These are phyloP conservation scores for Dallia pectoralis DNA, from an alignment of 2,797 vertebrate genomes.

Conservation along the genomic window DNA sequence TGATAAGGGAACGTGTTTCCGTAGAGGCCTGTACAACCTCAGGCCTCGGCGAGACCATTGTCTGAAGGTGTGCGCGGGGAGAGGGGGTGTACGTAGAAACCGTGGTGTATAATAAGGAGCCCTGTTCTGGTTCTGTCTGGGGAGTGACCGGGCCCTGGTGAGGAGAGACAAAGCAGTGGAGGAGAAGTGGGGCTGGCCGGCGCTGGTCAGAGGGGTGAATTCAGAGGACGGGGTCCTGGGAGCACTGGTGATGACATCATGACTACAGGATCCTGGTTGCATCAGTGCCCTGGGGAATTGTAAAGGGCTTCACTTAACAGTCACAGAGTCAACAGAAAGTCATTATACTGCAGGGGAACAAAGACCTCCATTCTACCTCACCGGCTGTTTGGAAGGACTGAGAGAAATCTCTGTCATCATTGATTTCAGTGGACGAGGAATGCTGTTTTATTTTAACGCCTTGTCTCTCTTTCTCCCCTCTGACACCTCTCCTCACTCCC, in stretches of 20 bases:
- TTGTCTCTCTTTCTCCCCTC: conserved; percentile 29
- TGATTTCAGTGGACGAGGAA: conserved; percentile 32
- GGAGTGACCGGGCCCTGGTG: conserved; percentile 1
- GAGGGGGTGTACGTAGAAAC: too few relatives aligned
- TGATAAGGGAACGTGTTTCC: conserved; percentile 78
- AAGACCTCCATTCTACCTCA: conserved; percentile 27
- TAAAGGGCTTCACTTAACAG: conserved; percentile 1
- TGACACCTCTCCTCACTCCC: not conserved
- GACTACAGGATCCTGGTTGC: not conserved
- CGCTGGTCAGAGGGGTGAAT: conserved; percentile 43
- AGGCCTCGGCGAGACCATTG: conserved; percentile 62
- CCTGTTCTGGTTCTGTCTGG: conserved; percentile 19
- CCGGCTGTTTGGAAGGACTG: not conserved
- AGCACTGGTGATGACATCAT: conserved; percentile 66
- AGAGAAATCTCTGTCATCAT: conserved; percentile 8
- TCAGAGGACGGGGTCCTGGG: too few relatives aligned
- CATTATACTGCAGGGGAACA: conserved; percentile 49
- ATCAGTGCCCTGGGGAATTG: not conserved
- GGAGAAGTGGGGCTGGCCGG: conserved; percentile 35
- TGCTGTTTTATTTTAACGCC: conserved; percentile 35
- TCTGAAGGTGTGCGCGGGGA: conserved; percentile 34
- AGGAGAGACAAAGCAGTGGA: conserved; percentile 39
- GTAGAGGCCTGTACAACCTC: conserved; percentile 29
- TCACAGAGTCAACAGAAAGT: conserved; percentile 29
- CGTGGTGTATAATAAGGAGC: conserved; percentile 65